Base-by-base conservation (phyloP, 2,888 invertebrate genomes). In the Pegoplata infirma region DNA sequence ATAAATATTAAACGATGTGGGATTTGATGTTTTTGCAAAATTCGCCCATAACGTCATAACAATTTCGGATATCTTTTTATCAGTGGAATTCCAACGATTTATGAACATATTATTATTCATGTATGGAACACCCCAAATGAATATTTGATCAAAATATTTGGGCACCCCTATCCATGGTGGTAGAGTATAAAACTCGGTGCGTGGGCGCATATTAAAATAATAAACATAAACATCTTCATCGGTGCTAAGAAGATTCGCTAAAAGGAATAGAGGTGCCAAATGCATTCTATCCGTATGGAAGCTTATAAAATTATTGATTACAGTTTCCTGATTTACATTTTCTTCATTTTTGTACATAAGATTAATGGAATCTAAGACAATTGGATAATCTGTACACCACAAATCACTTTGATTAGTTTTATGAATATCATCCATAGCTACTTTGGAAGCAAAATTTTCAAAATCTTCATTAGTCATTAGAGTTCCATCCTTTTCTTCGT, bases 21-120 rank as follows among this genome's bases (percentile, higher is more conserved):
- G 94, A 86, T 94, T 93, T 0, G 94, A 93, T 77, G 91, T 92
- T 90, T 93, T 94, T 0, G 93, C 94, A 82, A 96, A 96, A 87
- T 94, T 94, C 0, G 93, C 92, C 93, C 96, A 94, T 90, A 96
- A 92, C 76, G 92, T 92, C 95, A 96, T 96, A 61, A 95, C 92
- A 12, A 94, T 92, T 83, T 96, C 96, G 0, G 96, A 91, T 83
- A 94, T 93, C 84, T 94, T 93, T 85, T 95, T 95, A 87, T 96
- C 96, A 64, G 93, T 91, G 64, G 91, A 91, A 84, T 94, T 94
- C 96, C 96, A 96, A 84, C 92, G 93, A 28, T 91, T 90, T 61
- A 91, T 90, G 80, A 92, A 91, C 81, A 91, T 91, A 2, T 92
- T 90, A 40, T 91, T 88, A 5, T 91, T 91, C 91, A 94, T 92